Conservation (phyloP, 2,797 vertebrate species). For the Nyctibius grandis region DNA sequence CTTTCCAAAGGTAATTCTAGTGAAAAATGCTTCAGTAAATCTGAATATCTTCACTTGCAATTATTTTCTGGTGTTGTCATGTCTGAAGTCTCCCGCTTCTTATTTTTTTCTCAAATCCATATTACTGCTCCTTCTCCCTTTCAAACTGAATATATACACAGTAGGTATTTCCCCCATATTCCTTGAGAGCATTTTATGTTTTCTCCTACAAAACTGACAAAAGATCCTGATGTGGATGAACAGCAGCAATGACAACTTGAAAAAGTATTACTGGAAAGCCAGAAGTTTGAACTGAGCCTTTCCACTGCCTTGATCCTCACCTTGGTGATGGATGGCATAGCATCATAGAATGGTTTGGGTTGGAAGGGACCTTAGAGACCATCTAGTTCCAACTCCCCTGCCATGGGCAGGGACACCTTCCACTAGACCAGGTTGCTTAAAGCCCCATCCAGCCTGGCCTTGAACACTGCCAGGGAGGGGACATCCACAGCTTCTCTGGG, state of each 20-base stretch:
- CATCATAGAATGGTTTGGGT: too few species aligned
- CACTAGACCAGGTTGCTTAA: too few species aligned
- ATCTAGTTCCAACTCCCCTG: too few species aligned
- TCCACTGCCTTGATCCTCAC: not conserved
- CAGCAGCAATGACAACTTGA: not conserved
- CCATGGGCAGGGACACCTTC: too few species aligned
- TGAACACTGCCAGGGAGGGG: too few species aligned
- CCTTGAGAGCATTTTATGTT: not conserved
- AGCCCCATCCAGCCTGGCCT: too few species aligned
- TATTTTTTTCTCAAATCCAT: not conserved
- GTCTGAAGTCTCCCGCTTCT: not conserved
- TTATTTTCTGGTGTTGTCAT: not conserved
- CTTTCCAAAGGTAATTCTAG: not conserved
- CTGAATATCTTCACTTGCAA: not conserved
- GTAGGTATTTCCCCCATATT: not conserved
- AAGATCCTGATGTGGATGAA: not conserved
- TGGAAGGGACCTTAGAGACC: too few species aligned
- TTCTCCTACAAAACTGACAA: not conserved
- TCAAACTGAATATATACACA: not conserved
- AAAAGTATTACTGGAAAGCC: not conserved
- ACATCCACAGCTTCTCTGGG: too few species aligned
- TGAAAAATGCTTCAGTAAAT: not conserved
- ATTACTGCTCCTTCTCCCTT: not conserved
- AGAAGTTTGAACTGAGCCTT: not conserved
- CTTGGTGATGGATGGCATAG: not conserved